Evolutionary conservation across 2,797 vertebrate genomes (phyloP), one percentile per base, ranked within the genome.

Genomic region (Momotus momota): DNA sequence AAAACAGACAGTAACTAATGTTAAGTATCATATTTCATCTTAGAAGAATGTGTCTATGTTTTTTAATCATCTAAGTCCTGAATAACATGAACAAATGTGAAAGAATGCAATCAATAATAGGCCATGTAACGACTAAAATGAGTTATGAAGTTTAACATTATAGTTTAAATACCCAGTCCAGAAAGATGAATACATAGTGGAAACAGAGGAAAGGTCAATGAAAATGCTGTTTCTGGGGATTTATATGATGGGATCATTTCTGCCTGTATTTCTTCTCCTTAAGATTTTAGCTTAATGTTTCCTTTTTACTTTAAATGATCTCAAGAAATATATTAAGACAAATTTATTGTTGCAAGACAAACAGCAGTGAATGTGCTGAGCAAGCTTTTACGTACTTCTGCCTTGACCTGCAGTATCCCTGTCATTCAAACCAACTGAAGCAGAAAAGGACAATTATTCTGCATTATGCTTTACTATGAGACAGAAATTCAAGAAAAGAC

Each of bases 301-400:
- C 21, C 58, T 91, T 88, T 94, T 78, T 33, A 40, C 38, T 80
- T 92, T 35, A 66, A 86, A 45, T 29, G 12, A 54, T 73, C 61
- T 75, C 77, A 81, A 61, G n/a, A 93, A 90, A 91, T 55, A 67
- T 7, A 74, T 73, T 48, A 89, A 69, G 35, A 62, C 27, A 92
- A 71, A 72, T 69, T 85, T 87, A 75, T 85, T 38, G 41, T 46
- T 12, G 13, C 40, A 93, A 84, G 74, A 88, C 23, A 81, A 88
- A 75, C 0, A 3, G 8, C 4, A 64, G 31, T 14, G 46, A 84
- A 35, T 60, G 12, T 66, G 81, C 75, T 91, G 77, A 95, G 18
- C 46, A 90, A 91, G 64, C 40, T 94, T 90, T 90, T 86, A 86
- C 2, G 10, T 35, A 79, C 73, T 75, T 88, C 69, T 90, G 60